phyloP scores from a whole-genome alignment of 2,113 vertebrate species.

The Struthio camelus region DNA sequence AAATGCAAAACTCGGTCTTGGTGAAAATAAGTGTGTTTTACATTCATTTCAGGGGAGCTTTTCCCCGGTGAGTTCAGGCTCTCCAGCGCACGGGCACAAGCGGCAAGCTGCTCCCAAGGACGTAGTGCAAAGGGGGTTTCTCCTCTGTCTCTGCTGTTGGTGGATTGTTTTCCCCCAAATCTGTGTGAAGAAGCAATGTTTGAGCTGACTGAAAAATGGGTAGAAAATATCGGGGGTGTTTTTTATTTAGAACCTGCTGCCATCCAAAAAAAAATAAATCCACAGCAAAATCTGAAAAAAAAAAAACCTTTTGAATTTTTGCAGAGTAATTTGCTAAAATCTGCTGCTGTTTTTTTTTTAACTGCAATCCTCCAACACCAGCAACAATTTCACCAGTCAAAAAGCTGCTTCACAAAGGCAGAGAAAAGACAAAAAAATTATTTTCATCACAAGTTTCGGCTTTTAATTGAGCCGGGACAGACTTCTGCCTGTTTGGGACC shows the following conservation, averaged over 20 bases:
- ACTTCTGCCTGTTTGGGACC: conserved; percentile 53
- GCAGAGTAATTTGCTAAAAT: conserved; percentile 16
- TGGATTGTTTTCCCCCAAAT: not conserved
- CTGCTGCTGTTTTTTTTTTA: not conserved
- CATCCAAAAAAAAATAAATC: not conserved
- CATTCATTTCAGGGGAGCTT: not conserved
- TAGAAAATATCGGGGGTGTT: fast-evolving
- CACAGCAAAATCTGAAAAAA: not conserved
- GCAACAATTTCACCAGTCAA: not conserved
- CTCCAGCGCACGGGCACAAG: not conserved
- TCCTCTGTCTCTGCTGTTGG: not conserved
- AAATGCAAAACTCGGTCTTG: not conserved
- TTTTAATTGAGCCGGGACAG: conserved; percentile 50
- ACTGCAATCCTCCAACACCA: not conserved
- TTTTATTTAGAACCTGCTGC: not conserved
- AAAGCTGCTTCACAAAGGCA: conserved; percentile 34
- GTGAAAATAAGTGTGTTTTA: not conserved
- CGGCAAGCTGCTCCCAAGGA: fast-evolving
- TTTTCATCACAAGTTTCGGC: conserved; percentile 39
- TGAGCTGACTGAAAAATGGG: not conserved
- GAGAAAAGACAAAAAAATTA: not conserved
- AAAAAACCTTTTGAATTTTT: not conserved
- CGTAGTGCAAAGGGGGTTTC: not conserved
- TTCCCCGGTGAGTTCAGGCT: fast-evolving
- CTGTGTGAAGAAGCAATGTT: not conserved